Conservation (phyloP, 2,797 vertebrate genomes). For the Ispidina lecontei region DNA sequence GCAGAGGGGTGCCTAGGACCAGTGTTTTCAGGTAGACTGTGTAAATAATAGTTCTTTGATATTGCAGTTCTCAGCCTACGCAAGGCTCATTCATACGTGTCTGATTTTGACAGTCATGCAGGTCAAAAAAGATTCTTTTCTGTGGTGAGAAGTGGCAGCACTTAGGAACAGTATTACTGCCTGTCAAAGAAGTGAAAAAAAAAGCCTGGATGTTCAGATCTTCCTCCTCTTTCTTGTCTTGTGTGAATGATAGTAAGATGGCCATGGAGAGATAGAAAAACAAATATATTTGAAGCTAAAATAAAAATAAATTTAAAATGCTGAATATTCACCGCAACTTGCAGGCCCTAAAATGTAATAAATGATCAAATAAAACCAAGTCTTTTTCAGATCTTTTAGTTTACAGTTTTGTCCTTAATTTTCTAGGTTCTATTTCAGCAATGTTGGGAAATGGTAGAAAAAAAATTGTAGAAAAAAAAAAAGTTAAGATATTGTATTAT, state of each 20-base stretch:
- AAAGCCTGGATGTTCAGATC: slow-evolving; percentile 70
- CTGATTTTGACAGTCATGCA: slow-evolving; percentile 29
- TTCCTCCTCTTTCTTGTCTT: slow-evolving; percentile 74
- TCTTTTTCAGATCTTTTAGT: not conserved
- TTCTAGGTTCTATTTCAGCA: not conserved
- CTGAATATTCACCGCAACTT: not conserved
- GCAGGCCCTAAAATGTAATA: not conserved
- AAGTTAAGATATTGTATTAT: not conserved
- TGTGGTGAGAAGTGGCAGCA: slow-evolving; percentile 31
- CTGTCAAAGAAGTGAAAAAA: slow-evolving; percentile 74
- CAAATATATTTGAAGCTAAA: slow-evolving; percentile 80
- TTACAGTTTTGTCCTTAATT: not conserved
- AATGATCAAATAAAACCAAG: not conserved
- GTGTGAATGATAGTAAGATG: slow-evolving; percentile 81
- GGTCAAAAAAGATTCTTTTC: slow-evolving; percentile 29
- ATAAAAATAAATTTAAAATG: not conserved
- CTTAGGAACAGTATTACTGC: slow-evolving; percentile 41
- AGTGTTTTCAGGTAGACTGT: not conserved
- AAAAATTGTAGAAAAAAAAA: not conserved
- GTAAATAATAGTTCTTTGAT: slow-evolving; percentile 42
- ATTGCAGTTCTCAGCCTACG: slow-evolving; percentile 7
- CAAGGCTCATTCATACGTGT: slow-evolving; percentile 5
- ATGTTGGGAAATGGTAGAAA: not conserved
- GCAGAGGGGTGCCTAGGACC: not conserved
- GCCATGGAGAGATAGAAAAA: slow-evolving; percentile 77